Percentiles rank a stretch among this genome's conserved stretches.
Evolutionary conservation across 2,888 invertebrate genomes (phyloP).

Genomic region (Drosophila aldrichi): DNA sequence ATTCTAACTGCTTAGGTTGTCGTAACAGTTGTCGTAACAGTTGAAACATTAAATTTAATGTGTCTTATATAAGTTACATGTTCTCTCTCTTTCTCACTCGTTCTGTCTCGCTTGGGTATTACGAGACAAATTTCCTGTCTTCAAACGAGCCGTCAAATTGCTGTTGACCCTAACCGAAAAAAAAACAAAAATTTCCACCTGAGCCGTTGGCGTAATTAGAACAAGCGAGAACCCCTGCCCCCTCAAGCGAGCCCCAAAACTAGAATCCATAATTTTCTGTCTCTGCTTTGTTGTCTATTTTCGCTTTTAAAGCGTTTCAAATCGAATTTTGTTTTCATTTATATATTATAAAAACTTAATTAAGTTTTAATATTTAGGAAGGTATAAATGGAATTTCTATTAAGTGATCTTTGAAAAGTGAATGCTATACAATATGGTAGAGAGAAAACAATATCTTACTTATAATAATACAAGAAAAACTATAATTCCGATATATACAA

Average conservation of each 20-base stretch:
- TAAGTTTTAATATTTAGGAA: neutral
- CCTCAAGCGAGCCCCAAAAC: no score
- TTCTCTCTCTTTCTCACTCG: neutral
- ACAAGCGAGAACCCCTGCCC: conserved; percentile 9
- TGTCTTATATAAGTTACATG: conserved; percentile 37
- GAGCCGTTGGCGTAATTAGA: conserved; percentile 35
- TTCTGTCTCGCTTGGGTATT: conserved; percentile 13
- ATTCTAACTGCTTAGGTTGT: conserved; percentile 43
- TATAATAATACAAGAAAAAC: neutral
- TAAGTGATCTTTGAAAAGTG: neutral
- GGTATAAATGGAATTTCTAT: neutral
- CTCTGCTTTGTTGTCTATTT: conserved; percentile 37
- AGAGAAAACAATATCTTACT: neutral
- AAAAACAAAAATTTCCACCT: conserved; percentile 27
- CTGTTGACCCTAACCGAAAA: conserved; percentile 9
- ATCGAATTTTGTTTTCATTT: conserved; percentile 33
- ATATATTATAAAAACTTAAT: no score
- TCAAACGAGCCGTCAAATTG: conserved; percentile 47
- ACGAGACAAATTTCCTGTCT: conserved; percentile 48
- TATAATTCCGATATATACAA: no score
- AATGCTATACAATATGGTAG: neutral
- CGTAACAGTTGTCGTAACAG: conserved; percentile 59
- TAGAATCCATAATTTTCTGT: conserved; percentile 30
- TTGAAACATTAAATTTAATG: conserved; percentile 43
- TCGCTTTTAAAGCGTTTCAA: conserved; percentile 47